Conservation (phyloP, 2,888 invertebrate genomes). For the Acanthococcus lagerstroemiae region DNA sequence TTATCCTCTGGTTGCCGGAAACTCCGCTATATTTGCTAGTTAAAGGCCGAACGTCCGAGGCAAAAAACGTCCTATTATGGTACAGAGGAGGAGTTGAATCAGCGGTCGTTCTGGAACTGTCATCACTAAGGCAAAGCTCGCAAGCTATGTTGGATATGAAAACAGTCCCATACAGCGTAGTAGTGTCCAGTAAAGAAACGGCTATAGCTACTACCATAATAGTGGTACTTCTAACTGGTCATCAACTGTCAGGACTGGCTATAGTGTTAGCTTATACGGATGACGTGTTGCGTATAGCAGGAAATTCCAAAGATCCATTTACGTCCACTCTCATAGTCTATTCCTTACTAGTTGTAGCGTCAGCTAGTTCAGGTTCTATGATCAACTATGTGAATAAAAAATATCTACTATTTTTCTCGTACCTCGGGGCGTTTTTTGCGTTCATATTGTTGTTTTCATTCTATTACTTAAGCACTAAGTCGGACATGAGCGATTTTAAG, state of each 20-base stretch:
- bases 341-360: conserved; percentile 39
- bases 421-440: background rate
- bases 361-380: background rate
- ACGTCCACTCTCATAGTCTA: conserved; percentile 44
- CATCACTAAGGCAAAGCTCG: background rate
- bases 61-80: conserved; percentile 40
- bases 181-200: conserved; percentile 31
- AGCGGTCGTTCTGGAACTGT: background rate
- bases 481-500: background rate
- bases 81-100: conserved; percentile 32
- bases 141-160: background rate
- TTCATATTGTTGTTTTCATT: background rate
- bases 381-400: background rate
- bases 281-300: conserved; percentile 40
- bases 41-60: conserved; percentile 44
- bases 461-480: background rate
- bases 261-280: conserved; percentile 42
- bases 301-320: conserved; percentile 38
- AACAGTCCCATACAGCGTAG: background rate
- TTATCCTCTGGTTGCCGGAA: conserved; percentile 50
- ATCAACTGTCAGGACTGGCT: conserved; percentile 45
- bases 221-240: conserved; percentile 42
- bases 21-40: conserved; percentile 49
- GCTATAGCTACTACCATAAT: conserved; percentile 42
- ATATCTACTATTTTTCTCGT: background rate